These are phyloP conservation scores for Eulemur rubriventer DNA, from an alignment of 2,797 vertebrate genomes.

Conservation along the genomic window DNA sequence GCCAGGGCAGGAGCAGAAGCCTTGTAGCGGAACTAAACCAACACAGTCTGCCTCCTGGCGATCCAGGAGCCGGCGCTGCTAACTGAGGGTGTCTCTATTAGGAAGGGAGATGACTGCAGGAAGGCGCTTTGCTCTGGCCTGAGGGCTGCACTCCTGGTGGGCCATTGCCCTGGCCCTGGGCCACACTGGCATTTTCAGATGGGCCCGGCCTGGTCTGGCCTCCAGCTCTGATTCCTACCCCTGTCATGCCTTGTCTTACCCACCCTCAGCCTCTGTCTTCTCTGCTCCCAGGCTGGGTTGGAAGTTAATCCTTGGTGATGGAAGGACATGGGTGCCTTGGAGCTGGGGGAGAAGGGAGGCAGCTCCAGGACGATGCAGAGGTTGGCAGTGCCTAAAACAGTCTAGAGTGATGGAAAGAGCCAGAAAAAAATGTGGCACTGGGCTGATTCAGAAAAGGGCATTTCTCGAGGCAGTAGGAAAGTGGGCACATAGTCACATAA, in stretches of 20 bases:
- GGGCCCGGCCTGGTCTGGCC: not conserved
- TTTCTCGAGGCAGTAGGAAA: not conserved
- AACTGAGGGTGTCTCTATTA: not conserved
- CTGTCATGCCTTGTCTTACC: not conserved
- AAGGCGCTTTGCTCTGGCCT: not conserved
- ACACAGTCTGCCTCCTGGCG: constrained; percentile 60
- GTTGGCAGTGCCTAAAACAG: not conserved
- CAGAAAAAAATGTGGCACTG: not conserved
- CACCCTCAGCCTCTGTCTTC: not conserved
- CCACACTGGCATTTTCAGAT: not conserved
- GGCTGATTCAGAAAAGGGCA: not conserved
- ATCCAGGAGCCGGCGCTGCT: not conserved
- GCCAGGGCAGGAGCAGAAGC: constrained; percentile 55
- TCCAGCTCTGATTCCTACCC: not conserved
- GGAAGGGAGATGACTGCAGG: not conserved
- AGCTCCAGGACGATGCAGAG: not conserved
- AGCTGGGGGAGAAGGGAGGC: not conserved
- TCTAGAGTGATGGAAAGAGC: not conserved
- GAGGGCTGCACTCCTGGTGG: not conserved
- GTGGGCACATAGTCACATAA: not conserved
- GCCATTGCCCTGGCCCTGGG: not conserved
- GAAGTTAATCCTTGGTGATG: not conserved
- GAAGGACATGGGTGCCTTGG: not conserved
- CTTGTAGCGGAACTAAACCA: constrained; percentile 77
- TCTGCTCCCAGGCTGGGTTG: not conserved